Base-by-base conservation (phyloP, 2,888 invertebrate genomes). In the Eupithecia abbreviata region DNA sequence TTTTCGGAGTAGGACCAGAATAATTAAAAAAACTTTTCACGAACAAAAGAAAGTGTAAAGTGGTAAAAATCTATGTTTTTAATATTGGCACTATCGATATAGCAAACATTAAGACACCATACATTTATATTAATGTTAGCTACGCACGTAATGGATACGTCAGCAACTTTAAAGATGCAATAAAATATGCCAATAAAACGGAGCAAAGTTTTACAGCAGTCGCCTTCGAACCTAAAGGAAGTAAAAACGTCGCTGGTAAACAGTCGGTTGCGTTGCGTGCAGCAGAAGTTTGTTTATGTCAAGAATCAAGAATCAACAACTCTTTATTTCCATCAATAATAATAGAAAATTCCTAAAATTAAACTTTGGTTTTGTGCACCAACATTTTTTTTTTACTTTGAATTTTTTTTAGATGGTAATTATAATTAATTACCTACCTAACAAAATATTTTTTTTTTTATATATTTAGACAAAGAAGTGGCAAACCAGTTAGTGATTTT, bases 141-240 rank as follows among this genome's bases (percentile, higher is more conserved):
- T 58, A 18, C 30, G 10, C 62, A 30, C 30, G 18, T 30, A 30
- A 30, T 30, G 4, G 30, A 62, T 12, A 62, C 62, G 62, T 58
- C 58, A 58, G 2, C 18, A 62, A 18, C 12, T 30, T 30, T 30
- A 62, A 18, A 62, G 10, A 12, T 30, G 30, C 62, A 62, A 62
- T 62, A 30, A 62, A 62, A 30, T 62, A 62, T 62, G 62, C 30
- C 18, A 62, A 62, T 62, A 62, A 62, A 62, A 62, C 62, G 62
- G n/a, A 18, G 58, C 30, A 62, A 62, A 30, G 62, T 62, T 62
- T 62, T 62, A 62, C 30, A 62, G 62, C 62, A 30, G 30, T 62
- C 58, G 58, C 18, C 10, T 62, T 30, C 62, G 30, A 62, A 62
- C 30, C 4, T 58, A 18, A 10, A 62, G 62, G 30, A 62, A 30